A percentile compares a stretch with the other conserved stretches of the same genome.
Evolutionary conservation across 2,113 vertebrate species (phyloP).

Genomic region (Rhombomys opimus): DNA sequence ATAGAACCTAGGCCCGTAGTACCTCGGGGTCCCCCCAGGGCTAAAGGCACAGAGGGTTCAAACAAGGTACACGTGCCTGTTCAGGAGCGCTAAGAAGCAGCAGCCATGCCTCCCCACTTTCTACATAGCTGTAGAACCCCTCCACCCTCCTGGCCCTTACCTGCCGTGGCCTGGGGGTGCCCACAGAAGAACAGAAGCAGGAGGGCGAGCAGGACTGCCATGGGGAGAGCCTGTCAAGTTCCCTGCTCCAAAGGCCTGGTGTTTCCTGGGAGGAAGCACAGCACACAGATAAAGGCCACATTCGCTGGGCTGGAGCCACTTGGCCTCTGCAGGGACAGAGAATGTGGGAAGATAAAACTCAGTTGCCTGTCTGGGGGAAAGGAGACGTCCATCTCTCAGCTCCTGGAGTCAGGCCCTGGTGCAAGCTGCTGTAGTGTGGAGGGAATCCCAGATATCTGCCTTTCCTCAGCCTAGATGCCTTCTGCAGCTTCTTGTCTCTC

Average conservation of each 20-base stretch:
- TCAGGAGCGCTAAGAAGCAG: background rate
- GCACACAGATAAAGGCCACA: slow-evolving; percentile 58
- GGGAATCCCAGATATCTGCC: background rate
- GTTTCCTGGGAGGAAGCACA: slow-evolving; percentile 57
- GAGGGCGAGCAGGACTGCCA: slow-evolving; percentile 43
- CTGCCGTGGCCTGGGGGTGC: slow-evolving; percentile 20
- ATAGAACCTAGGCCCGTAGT: background rate
- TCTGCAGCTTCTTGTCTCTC: background rate
- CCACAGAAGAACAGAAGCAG: slow-evolving; percentile 47
- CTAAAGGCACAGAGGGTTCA: background rate
- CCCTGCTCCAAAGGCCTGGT: background rate
- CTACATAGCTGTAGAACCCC: background rate
- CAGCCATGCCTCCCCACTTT: background rate
- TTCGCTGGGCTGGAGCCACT: background rate
- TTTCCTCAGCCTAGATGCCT: background rate
- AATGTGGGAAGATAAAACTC: slow-evolving; percentile 53
- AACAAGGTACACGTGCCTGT: background rate
- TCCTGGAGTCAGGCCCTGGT: background rate
- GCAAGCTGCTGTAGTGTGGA: background rate
- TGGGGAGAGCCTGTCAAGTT: slow-evolving; percentile 36
- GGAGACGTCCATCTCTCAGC: background rate
- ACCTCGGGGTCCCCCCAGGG: background rate
- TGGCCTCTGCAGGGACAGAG: background rate
- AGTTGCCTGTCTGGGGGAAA: background rate
- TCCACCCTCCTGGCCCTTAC: slow-evolving; percentile 45